Percentiles rank a stretch among this genome's conserved stretches.
phyloP scores from a whole-genome alignment of 2,113 vertebrate genomes.

The Pica pica region DNA sequence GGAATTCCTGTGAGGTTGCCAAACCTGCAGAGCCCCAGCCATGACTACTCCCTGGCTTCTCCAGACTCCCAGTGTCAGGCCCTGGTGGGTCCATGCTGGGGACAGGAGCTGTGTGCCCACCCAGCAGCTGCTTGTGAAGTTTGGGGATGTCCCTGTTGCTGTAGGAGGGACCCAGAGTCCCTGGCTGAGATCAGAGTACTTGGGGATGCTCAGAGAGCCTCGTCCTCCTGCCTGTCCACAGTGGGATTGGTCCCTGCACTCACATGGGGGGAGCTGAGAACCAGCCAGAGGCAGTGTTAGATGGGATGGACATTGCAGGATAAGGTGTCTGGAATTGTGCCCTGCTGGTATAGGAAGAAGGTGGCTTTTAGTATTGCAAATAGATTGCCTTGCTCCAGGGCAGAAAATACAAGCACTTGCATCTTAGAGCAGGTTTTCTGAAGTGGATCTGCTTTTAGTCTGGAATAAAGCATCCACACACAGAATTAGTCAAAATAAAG shows the following conservation, averaged over 20 bases:
- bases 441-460: neutral
- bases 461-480: neutral
- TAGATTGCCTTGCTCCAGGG: neutral
- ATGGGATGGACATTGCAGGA: neutral
- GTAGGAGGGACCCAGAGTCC: neutral
- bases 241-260: neutral
- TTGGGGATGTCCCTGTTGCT: fast-evolving
- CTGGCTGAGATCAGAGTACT: neutral
- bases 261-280: fast-evolving
- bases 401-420: neutral
- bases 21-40: neutral
- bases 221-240: neutral
- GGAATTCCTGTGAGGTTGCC: neutral
- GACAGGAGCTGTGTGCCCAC: neutral
- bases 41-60: neutral
- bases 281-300: neutral
- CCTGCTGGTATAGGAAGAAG: neutral
- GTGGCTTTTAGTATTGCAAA: neutral
- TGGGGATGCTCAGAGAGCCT: neutral
- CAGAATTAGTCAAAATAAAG: neutral
- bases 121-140: neutral
- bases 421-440: neutral
- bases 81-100: fast-evolving
- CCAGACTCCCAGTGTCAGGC: no score
- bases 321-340: neutral